Evolutionary conservation across 2,113 vertebrate species (phyloP).

Genomic region (Chamaetylas fuelleborni): DNA sequence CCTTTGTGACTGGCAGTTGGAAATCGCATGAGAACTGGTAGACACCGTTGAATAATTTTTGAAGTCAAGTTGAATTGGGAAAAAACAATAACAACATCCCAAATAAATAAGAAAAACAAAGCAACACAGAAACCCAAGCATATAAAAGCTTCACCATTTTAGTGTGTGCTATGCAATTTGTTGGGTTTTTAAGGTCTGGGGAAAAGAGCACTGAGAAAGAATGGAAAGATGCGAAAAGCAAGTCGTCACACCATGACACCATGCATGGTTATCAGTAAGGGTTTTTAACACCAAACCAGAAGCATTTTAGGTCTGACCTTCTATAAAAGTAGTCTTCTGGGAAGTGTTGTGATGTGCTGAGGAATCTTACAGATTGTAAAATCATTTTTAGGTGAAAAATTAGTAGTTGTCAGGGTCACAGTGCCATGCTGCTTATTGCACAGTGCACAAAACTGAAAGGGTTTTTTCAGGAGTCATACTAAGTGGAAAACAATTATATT

Average conservation of each 20-base stretch:
- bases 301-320: neutral
- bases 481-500: neutral
- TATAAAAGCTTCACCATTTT: neutral
- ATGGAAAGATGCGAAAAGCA: neutral
- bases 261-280: neutral
- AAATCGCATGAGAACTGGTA: neutral
- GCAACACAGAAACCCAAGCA: rapidly evolving
- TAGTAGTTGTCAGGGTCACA: neutral
- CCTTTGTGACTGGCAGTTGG: neutral
- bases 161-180: neutral
- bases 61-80: neutral
- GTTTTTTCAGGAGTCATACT: neutral
- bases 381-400: neutral
- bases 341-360: neutral
- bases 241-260: neutral
- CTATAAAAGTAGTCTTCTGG: neutral
- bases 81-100: neutral
- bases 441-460: neutral
- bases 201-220: neutral
- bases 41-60: neutral
- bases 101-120: neutral
- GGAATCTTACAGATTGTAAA: neutral
- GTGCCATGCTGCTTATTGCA: neutral
- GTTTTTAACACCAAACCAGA: neutral
- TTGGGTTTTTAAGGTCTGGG: neutral